Percentiles rank a stretch among this genome's conserved stretches.
These are phyloP conservation scores for Enteromius fasciolatus DNA, from an alignment of 2,797 vertebrate genomes.

Conservation along the genomic window DNA sequence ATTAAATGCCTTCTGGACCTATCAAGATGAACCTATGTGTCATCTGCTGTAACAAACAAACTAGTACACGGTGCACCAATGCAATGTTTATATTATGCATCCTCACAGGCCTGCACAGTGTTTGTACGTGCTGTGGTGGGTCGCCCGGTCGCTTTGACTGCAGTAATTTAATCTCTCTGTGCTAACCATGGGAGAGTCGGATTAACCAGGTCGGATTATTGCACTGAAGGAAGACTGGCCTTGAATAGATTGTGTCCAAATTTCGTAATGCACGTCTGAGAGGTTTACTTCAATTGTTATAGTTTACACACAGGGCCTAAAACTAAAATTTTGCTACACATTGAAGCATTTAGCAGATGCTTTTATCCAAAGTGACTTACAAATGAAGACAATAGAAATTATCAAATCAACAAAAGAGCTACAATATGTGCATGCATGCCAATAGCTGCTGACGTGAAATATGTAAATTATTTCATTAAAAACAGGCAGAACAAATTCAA, in stretches of 20 bases:
- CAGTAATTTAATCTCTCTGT: conserved; percentile 54
- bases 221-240: conserved; percentile 26
- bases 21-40: not conserved
- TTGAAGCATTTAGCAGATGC: not conserved
- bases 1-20: not conserved
- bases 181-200: conserved; percentile 38
- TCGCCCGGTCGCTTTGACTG: not conserved
- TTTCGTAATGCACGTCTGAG: not conserved
- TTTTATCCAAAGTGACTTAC: not conserved
- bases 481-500: not conserved
- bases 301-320: not conserved
- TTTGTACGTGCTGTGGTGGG: not conserved
- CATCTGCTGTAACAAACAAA: not conserved
- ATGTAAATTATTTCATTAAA: not conserved
- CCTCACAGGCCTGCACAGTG: not conserved
- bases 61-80: not conserved
- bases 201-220: conserved; percentile 62
- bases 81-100: not conserved
- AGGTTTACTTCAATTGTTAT: conserved; percentile 1
- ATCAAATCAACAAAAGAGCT: not conserved
- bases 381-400: not conserved
- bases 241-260: conserved; percentile 45
- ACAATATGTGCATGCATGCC: not conserved
- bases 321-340: not conserved
- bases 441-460: not conserved